phyloP scores from a whole-genome alignment of 2,113 vertebrate species.

The Pogonocichla stellata region DNA sequence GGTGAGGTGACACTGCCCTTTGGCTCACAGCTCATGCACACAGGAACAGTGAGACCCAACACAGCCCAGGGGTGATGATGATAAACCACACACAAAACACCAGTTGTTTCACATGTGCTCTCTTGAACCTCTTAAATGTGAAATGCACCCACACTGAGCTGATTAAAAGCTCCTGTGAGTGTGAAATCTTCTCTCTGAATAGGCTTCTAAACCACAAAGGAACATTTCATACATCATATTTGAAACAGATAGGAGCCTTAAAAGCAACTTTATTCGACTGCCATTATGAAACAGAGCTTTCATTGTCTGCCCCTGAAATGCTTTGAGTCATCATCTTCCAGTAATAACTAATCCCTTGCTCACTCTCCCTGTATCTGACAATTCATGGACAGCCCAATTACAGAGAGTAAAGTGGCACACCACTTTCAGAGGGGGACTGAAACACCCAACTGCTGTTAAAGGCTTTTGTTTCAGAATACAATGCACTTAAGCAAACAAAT shows the following conservation, averaged over 20 bases:
- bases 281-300: constrained; percentile 20
- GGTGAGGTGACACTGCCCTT: not conserved
- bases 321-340: constrained; percentile 55
- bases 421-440: not conserved
- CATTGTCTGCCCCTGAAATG: constrained; percentile 32
- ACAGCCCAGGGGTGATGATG: fast-evolving
- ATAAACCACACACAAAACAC: not conserved
- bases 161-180: constrained; percentile 22
- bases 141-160: not conserved
- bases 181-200: not conserved
- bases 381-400: constrained; percentile 20
- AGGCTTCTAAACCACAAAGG: constrained; percentile 1
- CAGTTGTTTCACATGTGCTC: not conserved
- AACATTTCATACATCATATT: constrained; percentile 1
- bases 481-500: constrained; percentile 6
- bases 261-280: constrained; percentile 26
- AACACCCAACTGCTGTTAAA: not conserved
- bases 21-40: not conserved
- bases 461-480: not conserved
- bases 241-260: not conserved
- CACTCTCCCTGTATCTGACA: constrained; percentile 2
- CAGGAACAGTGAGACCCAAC: fast-evolving
- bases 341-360: constrained; percentile 7
- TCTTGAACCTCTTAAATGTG: not conserved
- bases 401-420: not conserved